phyloP scores from a whole-genome alignment of 2,113 vertebrate species.

The Antechinus flavipes region DNA sequence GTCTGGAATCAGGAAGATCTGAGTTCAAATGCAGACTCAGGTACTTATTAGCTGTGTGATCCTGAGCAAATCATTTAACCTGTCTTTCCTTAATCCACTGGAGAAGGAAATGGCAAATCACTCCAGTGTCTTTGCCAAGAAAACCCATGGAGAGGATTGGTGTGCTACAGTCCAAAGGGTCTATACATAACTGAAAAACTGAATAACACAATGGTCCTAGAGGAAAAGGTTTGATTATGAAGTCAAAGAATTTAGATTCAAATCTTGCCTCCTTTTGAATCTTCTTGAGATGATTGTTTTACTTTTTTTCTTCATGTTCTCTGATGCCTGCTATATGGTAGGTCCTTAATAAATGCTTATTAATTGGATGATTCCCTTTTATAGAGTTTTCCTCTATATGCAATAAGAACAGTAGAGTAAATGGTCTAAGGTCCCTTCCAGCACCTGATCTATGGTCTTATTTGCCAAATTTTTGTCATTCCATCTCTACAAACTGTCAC shows the following conservation, averaged over 20 bases:
- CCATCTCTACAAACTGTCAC: not conserved
- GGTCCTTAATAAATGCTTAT: not conserved
- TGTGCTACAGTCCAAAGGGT: no score
- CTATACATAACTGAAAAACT: not conserved
- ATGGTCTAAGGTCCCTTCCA: not conserved
- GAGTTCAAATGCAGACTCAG: no score
- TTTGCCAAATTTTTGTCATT: not conserved
- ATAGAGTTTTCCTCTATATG: not conserved
- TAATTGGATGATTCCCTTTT: not conserved
- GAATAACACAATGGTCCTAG: not conserved
- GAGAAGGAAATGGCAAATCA: no score
- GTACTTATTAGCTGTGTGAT: no score
- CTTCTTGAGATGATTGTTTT: not conserved
- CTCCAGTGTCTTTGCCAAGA: no score
- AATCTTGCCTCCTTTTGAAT: not conserved
- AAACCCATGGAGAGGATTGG: no score
- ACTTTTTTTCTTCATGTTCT: not conserved
- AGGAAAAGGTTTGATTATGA: not conserved
- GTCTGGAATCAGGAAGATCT: no score
- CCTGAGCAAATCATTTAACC: no score
- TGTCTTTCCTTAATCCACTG: no score
- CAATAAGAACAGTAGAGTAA: not conserved
- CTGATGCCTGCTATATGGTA: not conserved
- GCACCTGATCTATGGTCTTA: not conserved
- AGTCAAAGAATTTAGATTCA: not conserved